Evolutionary conservation across 1,140 invertebrate genomes (phyloP).

Genomic region (Schlechtendalia chinensis): DNA sequence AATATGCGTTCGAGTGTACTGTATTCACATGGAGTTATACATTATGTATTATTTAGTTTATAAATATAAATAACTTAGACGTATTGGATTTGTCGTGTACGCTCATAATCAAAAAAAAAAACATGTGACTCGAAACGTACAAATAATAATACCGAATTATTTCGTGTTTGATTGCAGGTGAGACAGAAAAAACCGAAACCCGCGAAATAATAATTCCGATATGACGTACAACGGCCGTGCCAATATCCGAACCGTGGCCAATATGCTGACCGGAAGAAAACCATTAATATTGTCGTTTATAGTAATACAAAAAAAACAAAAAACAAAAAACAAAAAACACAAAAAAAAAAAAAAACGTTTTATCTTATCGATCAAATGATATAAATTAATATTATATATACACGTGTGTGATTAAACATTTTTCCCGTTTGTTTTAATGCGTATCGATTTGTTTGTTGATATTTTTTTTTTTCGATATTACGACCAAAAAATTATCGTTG

Average conservation of each 20-base stretch:
- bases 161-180: not conserved
- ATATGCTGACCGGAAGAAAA: not conserved
- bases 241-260: not conserved
- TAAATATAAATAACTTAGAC: not conserved
- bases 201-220: not conserved
- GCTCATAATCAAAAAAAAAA: not conserved
- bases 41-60: not conserved
- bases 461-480: constrained; percentile 12
- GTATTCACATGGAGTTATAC: not conserved
- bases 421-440: constrained; percentile 6
- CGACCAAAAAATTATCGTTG: not conserved
- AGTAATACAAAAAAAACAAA: not conserved
- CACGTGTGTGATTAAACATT: not conserved
- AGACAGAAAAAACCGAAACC: constrained; percentile 8
- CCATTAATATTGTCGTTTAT: not conserved
- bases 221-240: not conserved
- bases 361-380: not conserved
- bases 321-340: not conserved
- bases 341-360: constrained; percentile 1
- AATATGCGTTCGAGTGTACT: not conserved
- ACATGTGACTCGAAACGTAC: not conserved
- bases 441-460: too few relatives aligned
- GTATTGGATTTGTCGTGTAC: not conserved
- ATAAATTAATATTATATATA: not conserved
- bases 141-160: not conserved